Base-by-base conservation (phyloP, 2,888 invertebrate genomes). In the Cerastoderma edule region DNA sequence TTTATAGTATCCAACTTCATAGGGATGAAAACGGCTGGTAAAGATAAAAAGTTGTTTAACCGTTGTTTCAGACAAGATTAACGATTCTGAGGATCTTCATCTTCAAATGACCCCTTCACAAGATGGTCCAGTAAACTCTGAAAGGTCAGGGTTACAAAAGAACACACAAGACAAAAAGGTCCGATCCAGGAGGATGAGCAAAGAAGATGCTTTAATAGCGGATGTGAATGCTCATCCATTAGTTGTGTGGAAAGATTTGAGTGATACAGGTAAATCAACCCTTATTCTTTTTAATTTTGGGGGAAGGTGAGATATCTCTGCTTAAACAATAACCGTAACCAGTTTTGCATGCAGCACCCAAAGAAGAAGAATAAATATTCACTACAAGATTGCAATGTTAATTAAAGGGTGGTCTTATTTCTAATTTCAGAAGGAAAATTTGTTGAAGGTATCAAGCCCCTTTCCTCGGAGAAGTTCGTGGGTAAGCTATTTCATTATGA, bases 101-200 rank as follows among this genome's bases (percentile, higher is more conserved):
- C 69, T 87, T 56, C 77, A 60, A 39, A 68, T 87, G 50, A 76
- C 84, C 0, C 84, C 79, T 5, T 80, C 87, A 22, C 83, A 84
- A 71, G 67, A 70, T 46, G 69, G 71, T 22, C 50, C 57, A 54
- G 67, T 68, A 6, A 46, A 48, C n/a, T 54, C 54, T 27, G 39
- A 54, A 27, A 44, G 67, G 27, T 67, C 67, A 67, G 24, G 44
- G 28, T 4, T n/a, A n/a, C n/a, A n/a, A n/a, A n/a, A n/a, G n/a
- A n/a, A n/a, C n/a, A 48, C 44, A 65, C 65, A 65, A 0, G 35
- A 33, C 6, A 39, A 39, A 60, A 60, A 60, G 39, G 24, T 39
- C 39, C 35, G 60, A 24, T 60, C 60, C 1, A 68, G 48, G 48
- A 56, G 63, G 46, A 46, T 64, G 63, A 67, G 50, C 27, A 68